Percentiles rank a stretch among this genome's conserved stretches.
These are phyloP conservation scores for Ptilorrhoa leucosticta DNA, from an alignment of 2,113 vertebrate species.

Conservation along the genomic window DNA sequence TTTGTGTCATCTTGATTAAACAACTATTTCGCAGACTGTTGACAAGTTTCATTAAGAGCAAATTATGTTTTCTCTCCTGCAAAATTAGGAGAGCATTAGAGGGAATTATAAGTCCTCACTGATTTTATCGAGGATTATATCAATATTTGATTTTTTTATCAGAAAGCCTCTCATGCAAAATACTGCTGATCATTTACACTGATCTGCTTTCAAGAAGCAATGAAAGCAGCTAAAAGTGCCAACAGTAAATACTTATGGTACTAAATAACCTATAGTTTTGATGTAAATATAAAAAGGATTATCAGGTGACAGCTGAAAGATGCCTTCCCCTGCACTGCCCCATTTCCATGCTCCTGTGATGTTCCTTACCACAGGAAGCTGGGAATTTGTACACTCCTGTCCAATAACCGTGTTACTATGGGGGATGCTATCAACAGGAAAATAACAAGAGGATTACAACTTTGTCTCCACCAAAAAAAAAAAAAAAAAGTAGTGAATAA, in stretches of 20 bases:
- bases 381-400: not conserved
- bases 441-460: not conserved
- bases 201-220: not conserved
- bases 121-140: not conserved
- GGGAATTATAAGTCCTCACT: not conserved
- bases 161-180: not conserved
- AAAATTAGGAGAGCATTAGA: not conserved
- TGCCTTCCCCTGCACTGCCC: too few species aligned
- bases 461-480: not conserved
- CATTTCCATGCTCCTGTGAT: not conserved
- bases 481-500: not conserved
- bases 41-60: not conserved
- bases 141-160: not conserved
- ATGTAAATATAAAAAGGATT: not conserved
- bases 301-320: not conserved
- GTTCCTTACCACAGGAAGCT: not conserved
- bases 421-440: not conserved
- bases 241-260: accelerated
- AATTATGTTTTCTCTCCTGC: not conserved
- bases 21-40: not conserved
- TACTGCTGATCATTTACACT: not conserved
- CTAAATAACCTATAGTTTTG: not conserved
- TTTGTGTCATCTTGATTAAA: not conserved
- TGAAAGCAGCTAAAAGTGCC: not conserved
- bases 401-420: accelerated